Evolutionary conservation across 64 coral and sea anemone genomes (phyloP).

Genomic region (Exaiptasia diaphana): DNA sequence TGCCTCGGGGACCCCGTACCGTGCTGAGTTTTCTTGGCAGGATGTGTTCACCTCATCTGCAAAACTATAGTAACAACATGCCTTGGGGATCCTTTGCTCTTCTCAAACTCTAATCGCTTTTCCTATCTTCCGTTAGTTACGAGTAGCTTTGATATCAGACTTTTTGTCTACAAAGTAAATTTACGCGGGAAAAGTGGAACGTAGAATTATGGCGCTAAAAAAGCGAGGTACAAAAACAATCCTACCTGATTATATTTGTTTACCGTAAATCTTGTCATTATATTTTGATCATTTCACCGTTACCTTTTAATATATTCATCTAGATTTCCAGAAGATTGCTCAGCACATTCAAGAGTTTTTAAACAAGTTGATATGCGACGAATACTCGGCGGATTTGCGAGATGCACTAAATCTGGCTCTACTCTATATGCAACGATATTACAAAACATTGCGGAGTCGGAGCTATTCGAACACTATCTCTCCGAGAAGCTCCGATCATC

Average conservation of each 20-base stretch:
- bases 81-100: not conserved
- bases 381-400: constrained; percentile 71
- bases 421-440: constrained; percentile 84
- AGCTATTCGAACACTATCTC: constrained; percentile 44
- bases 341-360: constrained; percentile 79
- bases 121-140: not conserved
- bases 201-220: constrained; percentile 70
- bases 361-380: constrained; percentile 68
- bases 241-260: not conserved
- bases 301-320: not conserved
- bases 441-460: constrained; percentile 69
- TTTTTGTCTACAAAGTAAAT: not conserved
- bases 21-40: too few species aligned
- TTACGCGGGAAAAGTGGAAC: not conserved
- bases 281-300: not conserved
- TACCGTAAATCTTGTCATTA: constrained; percentile 9
- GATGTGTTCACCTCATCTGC: too few species aligned
- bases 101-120: not conserved
- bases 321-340: constrained; percentile 90
- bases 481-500: constrained; percentile 35
- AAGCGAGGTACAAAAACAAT: constrained; percentile 62
- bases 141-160: not conserved
- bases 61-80: constrained; percentile 1
- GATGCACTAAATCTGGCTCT: constrained; percentile 81
- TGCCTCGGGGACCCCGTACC: constrained; percentile 16